Evolutionary conservation across 2,797 vertebrate genomes (phyloP).

Genomic region (Coracias cyanogaster): DNA sequence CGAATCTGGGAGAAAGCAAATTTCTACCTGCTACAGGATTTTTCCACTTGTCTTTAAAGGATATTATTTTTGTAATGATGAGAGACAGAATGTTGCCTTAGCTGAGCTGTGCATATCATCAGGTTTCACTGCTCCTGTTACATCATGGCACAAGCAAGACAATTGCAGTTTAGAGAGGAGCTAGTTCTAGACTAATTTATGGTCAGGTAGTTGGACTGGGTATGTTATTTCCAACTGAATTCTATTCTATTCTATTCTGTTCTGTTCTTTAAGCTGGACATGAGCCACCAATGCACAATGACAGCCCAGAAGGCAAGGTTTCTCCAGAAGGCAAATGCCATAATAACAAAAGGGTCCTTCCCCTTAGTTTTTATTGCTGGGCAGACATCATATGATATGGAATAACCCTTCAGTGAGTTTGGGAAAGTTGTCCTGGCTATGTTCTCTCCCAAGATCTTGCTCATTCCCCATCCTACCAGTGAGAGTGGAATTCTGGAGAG

Average conservation of each 20-base stretch:
- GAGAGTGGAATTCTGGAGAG: too few species aligned
- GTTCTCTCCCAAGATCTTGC: too few species aligned
- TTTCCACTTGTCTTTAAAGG: neutral
- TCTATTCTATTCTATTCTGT: neutral
- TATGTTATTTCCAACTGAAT: neutral
- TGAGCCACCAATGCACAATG: too few species aligned
- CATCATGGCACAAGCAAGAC: neutral
- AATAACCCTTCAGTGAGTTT: too few species aligned
- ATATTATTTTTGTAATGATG: neutral
- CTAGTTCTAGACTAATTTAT: neutral
- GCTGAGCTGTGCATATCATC: neutral
- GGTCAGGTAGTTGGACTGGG: neutral
- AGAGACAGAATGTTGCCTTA: neutral
- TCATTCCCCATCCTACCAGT: too few species aligned
- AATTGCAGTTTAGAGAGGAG: neutral
- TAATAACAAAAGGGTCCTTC: too few species aligned
- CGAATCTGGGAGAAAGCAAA: neutral
- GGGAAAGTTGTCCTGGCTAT: too few species aligned
- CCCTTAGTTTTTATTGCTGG: too few species aligned
- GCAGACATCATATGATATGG: too few species aligned
- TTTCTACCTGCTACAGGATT: neutral
- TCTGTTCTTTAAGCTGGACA: too few species aligned
- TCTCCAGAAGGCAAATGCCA: too few species aligned
- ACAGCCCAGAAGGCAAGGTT: too few species aligned
- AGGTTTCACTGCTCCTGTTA: neutral